Percentiles rank a stretch among this genome's conserved stretches.
phyloP scores from a whole-genome alignment of 2,888 invertebrate genomes.

The Cybosia mesomella region DNA sequence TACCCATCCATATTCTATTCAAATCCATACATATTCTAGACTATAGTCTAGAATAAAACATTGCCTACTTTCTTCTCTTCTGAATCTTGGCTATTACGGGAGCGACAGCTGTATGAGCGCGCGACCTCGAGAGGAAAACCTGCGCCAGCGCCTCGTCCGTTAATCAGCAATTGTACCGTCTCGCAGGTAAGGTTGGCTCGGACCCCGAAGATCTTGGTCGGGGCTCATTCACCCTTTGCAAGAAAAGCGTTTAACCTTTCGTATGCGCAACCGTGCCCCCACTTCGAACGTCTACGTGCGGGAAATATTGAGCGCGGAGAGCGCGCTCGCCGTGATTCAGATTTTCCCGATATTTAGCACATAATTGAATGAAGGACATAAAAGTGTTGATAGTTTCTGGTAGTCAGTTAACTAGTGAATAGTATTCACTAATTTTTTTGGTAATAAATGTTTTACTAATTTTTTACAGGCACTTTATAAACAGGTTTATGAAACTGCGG shows the following conservation, averaged over 20 bases:
- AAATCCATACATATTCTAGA: too few species aligned
- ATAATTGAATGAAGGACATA: too few species aligned
- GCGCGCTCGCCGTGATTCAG: slow-evolving; percentile 8
- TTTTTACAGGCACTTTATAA: too few species aligned
- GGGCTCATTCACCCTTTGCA: background rate
- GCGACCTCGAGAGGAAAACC: background rate
- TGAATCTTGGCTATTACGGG: background rate
- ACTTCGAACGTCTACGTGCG: background rate
- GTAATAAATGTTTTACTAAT: slow-evolving; percentile 5
- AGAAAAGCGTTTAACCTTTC: too few species aligned
- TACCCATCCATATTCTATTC: too few species aligned
- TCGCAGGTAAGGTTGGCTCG: background rate
- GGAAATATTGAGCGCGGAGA: slow-evolving; percentile 5
- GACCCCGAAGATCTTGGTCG: background rate
- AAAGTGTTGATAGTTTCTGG: slow-evolving; percentile 9
- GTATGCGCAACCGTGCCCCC: background rate
- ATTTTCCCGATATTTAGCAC: slow-evolving; percentile 4
- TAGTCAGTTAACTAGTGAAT: slow-evolving; percentile 8
- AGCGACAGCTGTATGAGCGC: background rate
- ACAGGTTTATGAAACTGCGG: too few species aligned
- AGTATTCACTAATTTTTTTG: slow-evolving; percentile 7
- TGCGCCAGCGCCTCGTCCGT: background rate
- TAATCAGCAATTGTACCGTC: background rate
- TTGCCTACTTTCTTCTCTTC: background rate
- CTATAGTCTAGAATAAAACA: too few species aligned